phyloP scores from a whole-genome alignment of 2,797 vertebrate species.

The Poecilia wingei region DNA sequence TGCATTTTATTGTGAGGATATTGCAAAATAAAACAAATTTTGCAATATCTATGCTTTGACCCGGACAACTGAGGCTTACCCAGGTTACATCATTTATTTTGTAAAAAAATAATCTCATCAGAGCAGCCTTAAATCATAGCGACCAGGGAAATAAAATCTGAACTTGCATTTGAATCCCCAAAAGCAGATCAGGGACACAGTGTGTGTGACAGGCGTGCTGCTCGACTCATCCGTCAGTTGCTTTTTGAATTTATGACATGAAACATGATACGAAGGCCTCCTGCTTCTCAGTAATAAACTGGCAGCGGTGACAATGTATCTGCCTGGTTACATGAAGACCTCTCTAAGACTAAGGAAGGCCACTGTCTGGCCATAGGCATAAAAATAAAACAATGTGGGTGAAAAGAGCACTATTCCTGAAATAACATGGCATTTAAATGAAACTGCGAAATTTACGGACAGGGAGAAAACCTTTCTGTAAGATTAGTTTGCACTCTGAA shows the following conservation, averaged over 20 bases:
- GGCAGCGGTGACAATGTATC: not conserved
- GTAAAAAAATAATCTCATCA: conserved; percentile 13
- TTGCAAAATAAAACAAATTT: not conserved
- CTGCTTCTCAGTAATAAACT: conserved; percentile 7
- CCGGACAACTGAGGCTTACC: not conserved
- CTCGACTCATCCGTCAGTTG: not conserved
- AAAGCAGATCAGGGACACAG: conserved; percentile 33
- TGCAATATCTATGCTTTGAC: not conserved
- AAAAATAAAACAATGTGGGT: not conserved
- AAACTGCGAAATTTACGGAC: not conserved
- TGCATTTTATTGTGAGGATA: not conserved
- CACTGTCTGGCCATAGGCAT: not conserved
- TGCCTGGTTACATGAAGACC: not conserved
- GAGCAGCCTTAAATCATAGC: conserved; percentile 14
- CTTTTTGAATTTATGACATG: conserved; percentile 20
- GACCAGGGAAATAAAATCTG: conserved; percentile 35
- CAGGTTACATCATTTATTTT: conserved; percentile 29
- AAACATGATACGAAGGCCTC: not conserved
- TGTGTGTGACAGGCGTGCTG: conserved; percentile 11
- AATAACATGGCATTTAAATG: not conserved
- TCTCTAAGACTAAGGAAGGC: not conserved
- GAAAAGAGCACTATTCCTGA: not conserved
- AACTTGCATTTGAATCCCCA: conserved; percentile 46
- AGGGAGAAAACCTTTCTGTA: not conserved
- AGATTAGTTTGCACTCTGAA: not conserved